Evolutionary conservation across 1,140 invertebrate species (phyloP).

Genomic region (Caenorhabditis elegans): WBcel235 BX284606.5:5435001-5435500

Average conservation of each 20-base stretch:
- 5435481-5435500: conserved; percentile 47
- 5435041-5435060: background rate
- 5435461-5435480: conserved; percentile 39
- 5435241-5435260: too few relatives aligned
- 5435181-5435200: background rate
- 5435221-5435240: too few relatives aligned
- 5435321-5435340: conserved; percentile 43
- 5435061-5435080: background rate
- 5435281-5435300: conserved; percentile 57
- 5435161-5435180: background rate
- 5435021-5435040: background rate
- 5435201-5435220: too few relatives aligned
- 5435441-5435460: background rate
- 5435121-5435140: background rate
- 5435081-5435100: background rate
- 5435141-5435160: background rate
- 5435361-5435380: background rate
- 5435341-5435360: conserved; percentile 9
- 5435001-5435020: background rate
- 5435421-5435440: background rate
- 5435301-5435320: conserved; percentile 57
- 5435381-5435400: background rate
- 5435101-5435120: background rate
- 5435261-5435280: conserved; percentile 27
- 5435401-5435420: background rate